Evolutionary conservation across 2,113 vertebrate genomes (phyloP), one percentile per base, ranked within the genome.

Genomic region (Catharus fuscescens): DNA sequence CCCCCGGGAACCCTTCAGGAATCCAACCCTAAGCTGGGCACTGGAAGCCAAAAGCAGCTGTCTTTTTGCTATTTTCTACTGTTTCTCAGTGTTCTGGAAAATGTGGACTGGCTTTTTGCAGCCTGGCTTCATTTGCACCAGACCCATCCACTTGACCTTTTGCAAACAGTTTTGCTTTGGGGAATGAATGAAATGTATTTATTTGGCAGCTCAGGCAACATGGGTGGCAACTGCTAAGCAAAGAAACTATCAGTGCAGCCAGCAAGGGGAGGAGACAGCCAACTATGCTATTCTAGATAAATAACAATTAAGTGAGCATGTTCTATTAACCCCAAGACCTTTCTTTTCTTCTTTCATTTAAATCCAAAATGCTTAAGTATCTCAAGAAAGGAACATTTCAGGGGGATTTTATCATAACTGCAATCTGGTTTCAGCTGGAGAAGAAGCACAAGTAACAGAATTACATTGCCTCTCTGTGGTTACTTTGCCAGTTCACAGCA

Each of bases 231-330:
- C 38, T 65, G 32, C 78, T 77, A 69, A 80, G 83, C 56, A 86
- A 93, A 95, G 79, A 84, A 92, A 91, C 86, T 80, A 66, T 59
- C 50, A 67, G 52, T 57, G 65, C 76, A 88, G 83, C 83, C 69
- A 88, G 74, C 26, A 85, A 69, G 14, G 25, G 62, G 80, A 94
- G 24, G 42, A 42, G 29, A 72, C 28, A 54, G 38, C 48, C 88
- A 93, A 80, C 32, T n/a, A 21, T 17, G 32, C 53, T 72, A 19
- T 47, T 89, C 61, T 77, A 86, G 45, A 77, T 87, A 94, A 96
- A 61, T 61, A 86, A 13, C 69, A 90, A 88, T 81, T 86, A 96
- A 91, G 34, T 19, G 28, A 95, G 67, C 59, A 45, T 54, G 56
- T 65, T 90, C 61, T 71, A 76, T 91, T 86, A 86, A 88, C 87